Conservation (phyloP, 2,888 invertebrate species). For the Nasonovia ribisnigri region DNA sequence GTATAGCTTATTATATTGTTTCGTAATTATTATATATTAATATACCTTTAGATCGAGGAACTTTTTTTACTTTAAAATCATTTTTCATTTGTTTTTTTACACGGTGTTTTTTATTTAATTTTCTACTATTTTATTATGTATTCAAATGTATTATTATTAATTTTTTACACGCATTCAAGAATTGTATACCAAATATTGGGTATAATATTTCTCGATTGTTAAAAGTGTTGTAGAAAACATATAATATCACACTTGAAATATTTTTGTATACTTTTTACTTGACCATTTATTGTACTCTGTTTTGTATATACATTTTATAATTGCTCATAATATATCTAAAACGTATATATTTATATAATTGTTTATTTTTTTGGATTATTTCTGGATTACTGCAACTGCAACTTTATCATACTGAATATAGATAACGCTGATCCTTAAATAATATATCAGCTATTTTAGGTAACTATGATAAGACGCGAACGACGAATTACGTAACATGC, state of each 20-base stretch:
- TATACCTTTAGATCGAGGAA: background rate
- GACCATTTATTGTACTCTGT: background rate
- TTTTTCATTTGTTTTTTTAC: constrained; percentile 23
- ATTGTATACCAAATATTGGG: constrained; percentile 16
- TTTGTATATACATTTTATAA: constrained; percentile 59
- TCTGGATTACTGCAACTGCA: background rate
- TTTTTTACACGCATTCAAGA: constrained; percentile 18
- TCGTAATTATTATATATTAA: background rate
- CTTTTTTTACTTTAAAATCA: background rate
- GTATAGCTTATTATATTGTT: background rate
- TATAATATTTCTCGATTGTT: constrained; percentile 46
- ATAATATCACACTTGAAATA: background rate
- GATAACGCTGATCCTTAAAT: background rate
- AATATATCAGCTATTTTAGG: background rate
- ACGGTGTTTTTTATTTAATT: background rate
- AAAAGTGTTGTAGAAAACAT: background rate
- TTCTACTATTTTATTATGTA: background rate
- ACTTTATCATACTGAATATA: background rate
- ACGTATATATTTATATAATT: background rate
- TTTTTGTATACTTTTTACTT: constrained; percentile 4
- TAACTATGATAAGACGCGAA: background rate
- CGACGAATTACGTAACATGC: background rate
- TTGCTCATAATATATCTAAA: constrained; percentile 58
- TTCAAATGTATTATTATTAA: constrained; percentile 2
- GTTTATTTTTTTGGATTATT: background rate